These are phyloP conservation scores for Phanerotoma sp. DNA, from an alignment of 2,888 invertebrate species.

Conservation along the genomic window DNA sequence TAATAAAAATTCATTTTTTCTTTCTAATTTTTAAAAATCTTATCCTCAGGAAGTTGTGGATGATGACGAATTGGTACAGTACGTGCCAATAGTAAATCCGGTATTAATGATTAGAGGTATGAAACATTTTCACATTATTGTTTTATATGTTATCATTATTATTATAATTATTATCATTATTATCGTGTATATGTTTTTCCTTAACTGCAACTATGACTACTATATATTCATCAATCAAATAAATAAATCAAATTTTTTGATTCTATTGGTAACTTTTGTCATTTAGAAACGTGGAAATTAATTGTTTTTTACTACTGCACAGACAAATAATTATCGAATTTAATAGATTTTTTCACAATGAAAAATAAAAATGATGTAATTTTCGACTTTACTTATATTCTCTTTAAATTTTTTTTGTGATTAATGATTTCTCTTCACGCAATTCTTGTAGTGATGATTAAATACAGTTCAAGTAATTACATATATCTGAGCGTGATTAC, in stretches of 20 bases:
- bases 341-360: neutral
- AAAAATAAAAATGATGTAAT: neutral
- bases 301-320: neutral
- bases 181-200: too few species aligned
- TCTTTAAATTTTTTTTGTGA: neutral
- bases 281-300: neutral
- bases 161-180: too few species aligned
- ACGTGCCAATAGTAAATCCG: neutral
- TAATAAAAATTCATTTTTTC: neutral
- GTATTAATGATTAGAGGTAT: constrained; percentile 12
- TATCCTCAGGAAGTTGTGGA: neutral
- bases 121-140: neutral
- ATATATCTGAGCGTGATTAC: neutral
- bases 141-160: neutral
- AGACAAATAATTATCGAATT: neutral
- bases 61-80: neutral
- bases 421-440: neutral
- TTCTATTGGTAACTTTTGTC: neutral
- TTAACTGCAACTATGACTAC: neutral
- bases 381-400: neutral
- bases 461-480: neutral
- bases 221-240: neutral
- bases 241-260: neutral
- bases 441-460: neutral
- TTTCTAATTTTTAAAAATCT: neutral